Evolutionary conservation across 92 coral and sea anemone species (phyloP).

Genomic region (Anthopleura xanthogrammica): DNA sequence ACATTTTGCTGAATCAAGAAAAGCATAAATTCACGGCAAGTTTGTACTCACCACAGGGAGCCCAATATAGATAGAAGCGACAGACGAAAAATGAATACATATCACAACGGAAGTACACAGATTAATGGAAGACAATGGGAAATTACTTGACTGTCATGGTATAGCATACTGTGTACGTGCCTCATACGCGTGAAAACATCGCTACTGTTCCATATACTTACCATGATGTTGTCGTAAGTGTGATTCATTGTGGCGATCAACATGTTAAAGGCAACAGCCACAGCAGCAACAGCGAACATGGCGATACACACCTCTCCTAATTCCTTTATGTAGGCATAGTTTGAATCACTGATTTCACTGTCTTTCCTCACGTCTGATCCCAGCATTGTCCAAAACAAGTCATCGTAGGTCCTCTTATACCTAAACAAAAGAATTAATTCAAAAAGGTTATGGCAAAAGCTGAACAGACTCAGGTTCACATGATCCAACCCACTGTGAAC

Average conservation of each 20-base stretch:
- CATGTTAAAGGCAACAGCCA: slow-evolving; percentile 3
- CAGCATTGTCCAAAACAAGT: neutral
- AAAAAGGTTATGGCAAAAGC: too few species aligned
- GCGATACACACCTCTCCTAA: neutral
- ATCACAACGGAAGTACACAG: too few species aligned
- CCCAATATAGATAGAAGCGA: too few species aligned
- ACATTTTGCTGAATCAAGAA: neutral
- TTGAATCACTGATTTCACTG: neutral
- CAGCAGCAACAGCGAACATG: neutral
- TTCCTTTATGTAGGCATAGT: neutral
- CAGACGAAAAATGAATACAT: too few species aligned
- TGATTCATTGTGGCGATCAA: neutral
- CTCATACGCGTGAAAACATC: too few species aligned
- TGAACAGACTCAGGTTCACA: too few species aligned
- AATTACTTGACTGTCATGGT: too few species aligned
- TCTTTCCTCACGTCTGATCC: neutral
- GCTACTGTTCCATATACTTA: neutral
- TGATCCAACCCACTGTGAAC: too few species aligned
- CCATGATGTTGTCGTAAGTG: slow-evolving; percentile 1
- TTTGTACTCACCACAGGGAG: neutral
- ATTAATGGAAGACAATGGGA: too few species aligned
- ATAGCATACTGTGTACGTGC: too few species aligned
- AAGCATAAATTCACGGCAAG: neutral
- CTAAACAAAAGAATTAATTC: neutral
- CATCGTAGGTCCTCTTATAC: neutral